Conservation (phyloP, 1,140 invertebrate species). For the Sitobion miscanthi region DNA sequence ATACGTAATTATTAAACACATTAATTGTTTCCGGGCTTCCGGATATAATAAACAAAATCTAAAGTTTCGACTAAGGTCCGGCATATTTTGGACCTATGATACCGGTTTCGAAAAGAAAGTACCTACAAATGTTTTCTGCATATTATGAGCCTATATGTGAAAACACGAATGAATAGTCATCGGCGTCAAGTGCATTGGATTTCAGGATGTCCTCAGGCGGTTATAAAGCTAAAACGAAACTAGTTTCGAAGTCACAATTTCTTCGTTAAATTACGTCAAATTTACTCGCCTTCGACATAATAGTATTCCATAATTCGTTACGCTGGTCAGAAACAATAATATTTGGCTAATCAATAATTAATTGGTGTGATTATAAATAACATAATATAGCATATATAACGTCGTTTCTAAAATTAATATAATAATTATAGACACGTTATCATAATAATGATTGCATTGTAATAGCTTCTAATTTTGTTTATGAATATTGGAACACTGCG, state of each 20-base stretch:
- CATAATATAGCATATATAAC: not conserved
- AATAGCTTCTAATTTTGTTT: not conserved
- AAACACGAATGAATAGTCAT: not conserved
- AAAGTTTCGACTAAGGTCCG: not conserved
- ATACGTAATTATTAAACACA: not conserved
- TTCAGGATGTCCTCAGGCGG: not conserved
- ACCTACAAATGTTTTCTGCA: not conserved
- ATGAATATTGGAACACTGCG: not conserved
- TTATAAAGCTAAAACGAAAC: conserved; percentile 1
- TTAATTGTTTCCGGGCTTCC: not conserved
- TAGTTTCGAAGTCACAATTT: not conserved
- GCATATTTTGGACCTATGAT: not conserved
- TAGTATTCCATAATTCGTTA: not conserved
- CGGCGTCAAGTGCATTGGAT: not conserved
- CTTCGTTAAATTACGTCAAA: not conserved
- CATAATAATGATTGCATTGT: not conserved
- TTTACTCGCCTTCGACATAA: not conserved
- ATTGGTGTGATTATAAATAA: not conserved
- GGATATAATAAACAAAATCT: not conserved
- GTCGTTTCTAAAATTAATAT: not conserved
- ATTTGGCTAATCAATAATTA: not conserved
- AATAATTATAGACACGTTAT: not conserved
- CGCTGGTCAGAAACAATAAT: not conserved
- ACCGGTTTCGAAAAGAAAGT: conserved; percentile 41
- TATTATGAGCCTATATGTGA: conserved; percentile 22